These are phyloP conservation scores for Micropterix aruncella DNA, from an alignment of 2,888 invertebrate genomes.

Conservation along the genomic window DNA sequence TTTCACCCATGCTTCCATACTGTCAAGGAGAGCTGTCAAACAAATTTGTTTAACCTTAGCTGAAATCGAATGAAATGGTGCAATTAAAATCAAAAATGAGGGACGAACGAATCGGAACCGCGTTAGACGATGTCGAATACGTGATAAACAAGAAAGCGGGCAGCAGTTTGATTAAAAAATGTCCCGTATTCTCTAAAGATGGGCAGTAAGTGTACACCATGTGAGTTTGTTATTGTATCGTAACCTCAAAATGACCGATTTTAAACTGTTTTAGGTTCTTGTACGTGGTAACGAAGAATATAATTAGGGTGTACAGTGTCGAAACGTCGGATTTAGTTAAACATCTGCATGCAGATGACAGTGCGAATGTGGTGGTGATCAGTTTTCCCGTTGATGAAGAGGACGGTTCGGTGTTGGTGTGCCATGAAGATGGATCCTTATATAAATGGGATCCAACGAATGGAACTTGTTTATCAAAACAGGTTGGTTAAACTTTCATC, in stretches of 20 bases:
- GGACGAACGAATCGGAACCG: constrained; percentile 7
- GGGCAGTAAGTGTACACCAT: constrained; percentile 26
- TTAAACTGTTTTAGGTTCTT: constrained; percentile 22
- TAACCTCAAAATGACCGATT: constrained; percentile 1
- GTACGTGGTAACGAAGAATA: constrained; percentile 29
- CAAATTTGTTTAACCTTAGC: too few species aligned
- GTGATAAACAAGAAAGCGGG: constrained; percentile 25
- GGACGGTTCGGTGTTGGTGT: constrained; percentile 31
- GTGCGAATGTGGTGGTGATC: constrained; percentile 22
- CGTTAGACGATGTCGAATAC: constrained; percentile 6
- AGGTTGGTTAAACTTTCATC: too few species aligned
- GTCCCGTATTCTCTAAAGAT: constrained; percentile 33
- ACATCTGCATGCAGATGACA: constrained; percentile 26
- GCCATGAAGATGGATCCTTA: constrained; percentile 25
- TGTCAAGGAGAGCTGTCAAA: too few species aligned
- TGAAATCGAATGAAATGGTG: too few species aligned
- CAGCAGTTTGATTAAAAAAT: constrained; percentile 30
- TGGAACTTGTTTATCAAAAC: constrained; percentile 31
- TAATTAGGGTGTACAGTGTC: constrained; percentile 30
- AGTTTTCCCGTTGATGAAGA: constrained; percentile 28
- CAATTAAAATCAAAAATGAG: constrained; percentile 3
- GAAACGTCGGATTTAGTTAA: constrained; percentile 30
- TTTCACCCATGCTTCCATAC: too few species aligned
- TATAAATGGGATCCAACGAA: constrained; percentile 36
- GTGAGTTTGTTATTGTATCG: background rate